Conservation (phyloP, 2,888 invertebrate species). For the Lacanobia wlatinum region DNA sequence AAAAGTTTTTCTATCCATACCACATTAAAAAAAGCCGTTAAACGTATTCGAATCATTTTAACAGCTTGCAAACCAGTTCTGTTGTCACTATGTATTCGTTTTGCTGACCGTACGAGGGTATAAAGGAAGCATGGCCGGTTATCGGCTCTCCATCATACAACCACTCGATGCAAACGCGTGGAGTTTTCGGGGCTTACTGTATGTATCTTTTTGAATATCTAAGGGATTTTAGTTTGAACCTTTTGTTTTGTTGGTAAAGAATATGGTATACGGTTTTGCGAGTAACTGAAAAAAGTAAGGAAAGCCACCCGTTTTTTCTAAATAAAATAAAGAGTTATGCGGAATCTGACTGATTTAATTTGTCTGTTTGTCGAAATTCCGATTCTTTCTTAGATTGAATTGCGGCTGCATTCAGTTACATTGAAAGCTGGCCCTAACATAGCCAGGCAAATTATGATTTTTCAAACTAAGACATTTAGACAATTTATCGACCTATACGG, state of each 20-base stretch:
- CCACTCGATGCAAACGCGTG: constrained; percentile 36
- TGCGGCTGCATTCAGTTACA: no score
- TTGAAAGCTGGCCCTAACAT: no score
- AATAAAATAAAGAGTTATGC: no score
- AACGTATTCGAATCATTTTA: constrained; percentile 27
- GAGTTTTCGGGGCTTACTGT: constrained; percentile 24
- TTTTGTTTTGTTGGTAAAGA: neutral
- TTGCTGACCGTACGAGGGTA: constrained; percentile 30
- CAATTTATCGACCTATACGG: no score
- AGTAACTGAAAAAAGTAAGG: no score
- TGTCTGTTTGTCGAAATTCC: no score
- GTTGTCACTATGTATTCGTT: constrained; percentile 22
- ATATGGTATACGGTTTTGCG: neutral
- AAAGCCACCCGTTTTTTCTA: no score
- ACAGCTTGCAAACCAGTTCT: constrained; percentile 33
- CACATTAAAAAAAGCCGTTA: constrained; percentile 14
- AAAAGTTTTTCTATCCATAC: neutral
- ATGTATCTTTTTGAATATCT: constrained; percentile 25
- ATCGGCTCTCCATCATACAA: constrained; percentile 48
- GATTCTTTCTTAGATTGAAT: no score
- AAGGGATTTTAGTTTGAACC: constrained; percentile 28
- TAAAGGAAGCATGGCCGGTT: constrained; percentile 49
- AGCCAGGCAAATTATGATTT: no score
- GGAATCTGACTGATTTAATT: no score
- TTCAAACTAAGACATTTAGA: no score